These are phyloP conservation scores for Lumbricus terrestris DNA, from an alignment of 2,888 invertebrate species.

Conservation along the genomic window DNA sequence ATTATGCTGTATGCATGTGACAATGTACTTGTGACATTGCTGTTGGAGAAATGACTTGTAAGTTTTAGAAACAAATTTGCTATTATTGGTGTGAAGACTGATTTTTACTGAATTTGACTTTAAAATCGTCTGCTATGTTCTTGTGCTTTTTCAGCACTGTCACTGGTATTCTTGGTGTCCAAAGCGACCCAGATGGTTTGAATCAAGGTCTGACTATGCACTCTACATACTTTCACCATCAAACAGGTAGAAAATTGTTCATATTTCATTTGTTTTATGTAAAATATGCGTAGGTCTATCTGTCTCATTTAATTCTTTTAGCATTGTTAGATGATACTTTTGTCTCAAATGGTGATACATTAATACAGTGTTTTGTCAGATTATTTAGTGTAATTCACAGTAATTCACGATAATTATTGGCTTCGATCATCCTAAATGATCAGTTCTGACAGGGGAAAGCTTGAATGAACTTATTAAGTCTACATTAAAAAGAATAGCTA, in stretches of 20 bases:
- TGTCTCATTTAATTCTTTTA: not conserved
- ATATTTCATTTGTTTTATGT: not conserved
- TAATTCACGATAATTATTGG: too few relatives aligned
- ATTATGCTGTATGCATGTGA: too few relatives aligned
- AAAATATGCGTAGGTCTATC: too few relatives aligned
- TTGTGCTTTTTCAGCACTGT: conserved; percentile 46
- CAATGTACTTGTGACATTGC: too few relatives aligned
- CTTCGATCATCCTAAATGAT: too few relatives aligned
- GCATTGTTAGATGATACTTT: not conserved
- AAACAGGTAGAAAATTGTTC: conserved; percentile 62
- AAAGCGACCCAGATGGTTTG: conserved; percentile 55
- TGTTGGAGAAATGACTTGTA: not conserved
- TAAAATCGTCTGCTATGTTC: not conserved
- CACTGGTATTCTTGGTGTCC: conserved; percentile 52
- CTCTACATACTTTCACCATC: conserved; percentile 86
- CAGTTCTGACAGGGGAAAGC: too few relatives aligned
- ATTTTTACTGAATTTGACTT: not conserved
- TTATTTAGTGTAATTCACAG: too few relatives aligned
- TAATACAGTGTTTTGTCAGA: not conserved
- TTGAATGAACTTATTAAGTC: too few relatives aligned
- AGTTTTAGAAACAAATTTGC: not conserved
- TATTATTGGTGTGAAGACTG: not conserved
- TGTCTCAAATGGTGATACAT: not conserved
- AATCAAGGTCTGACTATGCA: conserved; percentile 81
- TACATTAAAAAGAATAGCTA: too few relatives aligned